phyloP scores from a whole-genome alignment of 1,140 invertebrate genomes.

The Theocolax elegans region DNA sequence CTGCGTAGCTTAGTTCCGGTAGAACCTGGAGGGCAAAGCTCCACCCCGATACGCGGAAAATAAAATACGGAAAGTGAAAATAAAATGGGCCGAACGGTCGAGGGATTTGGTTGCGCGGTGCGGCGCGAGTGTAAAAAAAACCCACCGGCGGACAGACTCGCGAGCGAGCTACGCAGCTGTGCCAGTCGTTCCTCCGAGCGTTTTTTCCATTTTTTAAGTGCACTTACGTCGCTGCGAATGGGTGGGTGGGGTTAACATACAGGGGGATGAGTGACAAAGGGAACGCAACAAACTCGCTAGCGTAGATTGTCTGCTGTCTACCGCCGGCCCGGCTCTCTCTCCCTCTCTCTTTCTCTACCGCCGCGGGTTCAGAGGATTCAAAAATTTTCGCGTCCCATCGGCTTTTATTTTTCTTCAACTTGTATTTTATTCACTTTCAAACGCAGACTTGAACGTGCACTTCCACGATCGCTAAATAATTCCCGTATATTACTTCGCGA shows the following conservation, averaged over 20 bases:
- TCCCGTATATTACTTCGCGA: no score
- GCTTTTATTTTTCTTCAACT: no score
- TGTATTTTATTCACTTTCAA: no score
- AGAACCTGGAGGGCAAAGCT: conserved; percentile 43
- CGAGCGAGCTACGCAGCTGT: conserved; percentile 42
- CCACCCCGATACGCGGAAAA: conserved; percentile 51
- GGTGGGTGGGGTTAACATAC: no score
- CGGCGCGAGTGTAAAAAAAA: conserved; percentile 15
- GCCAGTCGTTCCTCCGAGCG: conserved; percentile 48
- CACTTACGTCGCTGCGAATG: conserved; percentile 47
- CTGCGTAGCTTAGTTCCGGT: conserved; percentile 50
- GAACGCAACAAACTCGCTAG: conserved; percentile 30
- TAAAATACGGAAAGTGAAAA: conserved; percentile 62
- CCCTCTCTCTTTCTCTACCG: no score
- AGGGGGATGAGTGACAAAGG: no score
- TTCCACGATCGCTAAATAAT: no score
- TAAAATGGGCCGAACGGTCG: conserved; percentile 56
- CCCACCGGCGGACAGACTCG: conserved; percentile 6
- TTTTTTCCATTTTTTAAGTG: conserved; percentile 58
- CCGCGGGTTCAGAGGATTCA: neutral
- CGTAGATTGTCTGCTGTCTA: conserved; percentile 41
- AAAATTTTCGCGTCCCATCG: neutral
- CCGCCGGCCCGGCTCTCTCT: conserved; percentile 35
- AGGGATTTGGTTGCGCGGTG: conserved; percentile 46
- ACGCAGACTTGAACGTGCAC: neutral